These are phyloP conservation scores for Galeopsomyia nigrocyanea DNA, from an alignment of 2,888 invertebrate genomes.

Conservation along the genomic window DNA sequence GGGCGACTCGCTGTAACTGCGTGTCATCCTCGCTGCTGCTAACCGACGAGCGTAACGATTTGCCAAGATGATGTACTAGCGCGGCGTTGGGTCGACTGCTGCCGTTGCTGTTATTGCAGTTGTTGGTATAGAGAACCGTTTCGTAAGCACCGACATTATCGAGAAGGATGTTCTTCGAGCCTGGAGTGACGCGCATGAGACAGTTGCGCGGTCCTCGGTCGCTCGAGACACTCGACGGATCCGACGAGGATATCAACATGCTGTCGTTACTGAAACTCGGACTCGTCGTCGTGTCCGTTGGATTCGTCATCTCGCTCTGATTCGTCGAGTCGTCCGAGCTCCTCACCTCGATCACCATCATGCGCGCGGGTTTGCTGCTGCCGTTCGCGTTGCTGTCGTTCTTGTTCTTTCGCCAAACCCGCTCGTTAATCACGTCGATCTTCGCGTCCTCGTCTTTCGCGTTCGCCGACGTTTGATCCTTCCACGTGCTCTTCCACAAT, in stretches of 20 bases:
- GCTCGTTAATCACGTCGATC: slow-evolving; percentile 65
- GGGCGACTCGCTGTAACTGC: slow-evolving; percentile 79
- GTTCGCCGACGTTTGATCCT: slow-evolving; percentile 47
- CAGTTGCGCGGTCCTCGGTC: slow-evolving; percentile 79
- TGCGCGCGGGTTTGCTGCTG: slow-evolving; percentile 43
- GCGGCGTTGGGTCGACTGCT: slow-evolving; percentile 57
- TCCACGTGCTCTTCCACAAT: slow-evolving; percentile 64
- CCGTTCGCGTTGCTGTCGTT: slow-evolving; percentile 7
- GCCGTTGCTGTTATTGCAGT: slow-evolving; percentile 51
- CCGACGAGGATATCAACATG: slow-evolving; percentile 64
- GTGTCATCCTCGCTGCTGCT: slow-evolving; percentile 57
- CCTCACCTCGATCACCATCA: slow-evolving; percentile 63
- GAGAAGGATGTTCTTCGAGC: slow-evolving; percentile 83
- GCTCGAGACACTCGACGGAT: slow-evolving; percentile 65
- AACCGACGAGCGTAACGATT: slow-evolving; percentile 59
- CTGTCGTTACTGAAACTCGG: slow-evolving; percentile 66
- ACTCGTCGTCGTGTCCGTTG: slow-evolving; percentile 58
- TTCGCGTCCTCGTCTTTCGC: slow-evolving; percentile 52
- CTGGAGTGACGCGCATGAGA: slow-evolving; percentile 82
- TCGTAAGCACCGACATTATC: slow-evolving; percentile 83
- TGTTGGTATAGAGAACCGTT: slow-evolving; percentile 79
- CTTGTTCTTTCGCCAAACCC: slow-evolving; percentile 59
- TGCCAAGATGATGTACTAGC: slow-evolving; percentile 60
- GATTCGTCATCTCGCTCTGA: slow-evolving; percentile 52
- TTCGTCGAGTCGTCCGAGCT: slow-evolving; percentile 56